Evolutionary conservation across 2,888 invertebrate species (phyloP).

Genomic region (Macropis europaea): DNA sequence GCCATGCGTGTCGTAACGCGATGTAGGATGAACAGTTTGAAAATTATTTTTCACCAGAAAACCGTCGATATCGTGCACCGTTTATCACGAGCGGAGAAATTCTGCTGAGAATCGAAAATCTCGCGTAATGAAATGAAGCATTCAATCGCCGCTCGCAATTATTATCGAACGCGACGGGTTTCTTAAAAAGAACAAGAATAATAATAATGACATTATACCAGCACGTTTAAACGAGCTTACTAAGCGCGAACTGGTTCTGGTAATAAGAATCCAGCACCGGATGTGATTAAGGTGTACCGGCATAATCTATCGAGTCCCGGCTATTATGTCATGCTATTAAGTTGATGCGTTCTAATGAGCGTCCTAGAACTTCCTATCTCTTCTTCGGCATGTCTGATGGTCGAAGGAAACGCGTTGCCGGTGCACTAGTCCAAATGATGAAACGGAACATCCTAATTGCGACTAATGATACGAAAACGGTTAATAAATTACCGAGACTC

Average conservation of each 20-base stretch:
- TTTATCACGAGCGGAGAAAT: neutral
- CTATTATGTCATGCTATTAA: constrained; percentile 29
- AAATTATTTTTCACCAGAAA: no score
- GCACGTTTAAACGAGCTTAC: constrained; percentile 16
- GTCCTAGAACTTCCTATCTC: neutral
- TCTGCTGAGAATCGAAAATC: neutral
- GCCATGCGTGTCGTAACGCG: no score
- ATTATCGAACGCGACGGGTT: neutral
- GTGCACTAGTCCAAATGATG: neutral
- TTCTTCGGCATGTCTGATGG: neutral
- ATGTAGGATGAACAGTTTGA: no score
- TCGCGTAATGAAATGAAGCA: neutral
- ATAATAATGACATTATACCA: neutral
- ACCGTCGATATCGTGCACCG: no score
- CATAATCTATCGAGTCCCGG: constrained; percentile 23
- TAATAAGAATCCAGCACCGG: neutral
- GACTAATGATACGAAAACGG: neutral
- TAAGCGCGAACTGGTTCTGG: neutral
- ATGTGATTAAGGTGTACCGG: constrained; percentile 11
- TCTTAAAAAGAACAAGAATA: no score
- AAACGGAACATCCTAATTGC: neutral
- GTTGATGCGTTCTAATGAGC: constrained; percentile 17
- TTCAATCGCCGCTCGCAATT: constrained; percentile 1
- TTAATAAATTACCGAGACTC: no score
- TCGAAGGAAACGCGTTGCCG: neutral